Conservation (phyloP, 2,888 invertebrate genomes). For the Galerucella calmariensis region DNA sequence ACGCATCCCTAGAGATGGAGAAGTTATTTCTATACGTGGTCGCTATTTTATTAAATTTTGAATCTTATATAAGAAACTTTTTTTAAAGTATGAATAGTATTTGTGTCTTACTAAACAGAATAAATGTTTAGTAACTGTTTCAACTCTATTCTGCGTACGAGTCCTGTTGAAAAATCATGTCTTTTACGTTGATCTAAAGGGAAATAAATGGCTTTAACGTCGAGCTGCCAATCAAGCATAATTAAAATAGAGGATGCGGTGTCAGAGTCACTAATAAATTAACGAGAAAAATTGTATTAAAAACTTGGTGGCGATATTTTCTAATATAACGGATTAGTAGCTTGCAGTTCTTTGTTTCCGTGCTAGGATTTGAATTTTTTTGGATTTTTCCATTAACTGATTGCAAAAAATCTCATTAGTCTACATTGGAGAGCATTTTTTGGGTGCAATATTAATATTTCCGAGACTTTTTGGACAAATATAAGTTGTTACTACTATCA, state of each 20-base stretch:
- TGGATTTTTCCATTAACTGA: not conserved
- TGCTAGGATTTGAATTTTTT: not conserved
- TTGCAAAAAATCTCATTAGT: not conserved
- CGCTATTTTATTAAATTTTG: not conserved
- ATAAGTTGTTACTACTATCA: not conserved
- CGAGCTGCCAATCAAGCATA: conserved; percentile 11
- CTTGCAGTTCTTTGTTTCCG: not conserved
- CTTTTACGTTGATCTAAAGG: not conserved
- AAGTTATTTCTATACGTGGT: not conserved
- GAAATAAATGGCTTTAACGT: not conserved
- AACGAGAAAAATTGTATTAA: conserved; percentile 10
- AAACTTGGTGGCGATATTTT: not conserved
- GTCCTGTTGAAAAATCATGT: not conserved
- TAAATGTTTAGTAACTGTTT: not conserved
- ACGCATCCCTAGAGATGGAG: not conserved
- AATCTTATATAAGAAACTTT: too few relatives aligned
- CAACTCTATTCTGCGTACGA: not conserved
- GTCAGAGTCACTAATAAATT: conserved; percentile 12
- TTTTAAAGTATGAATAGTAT: too few relatives aligned
- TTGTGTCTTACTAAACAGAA: too few relatives aligned
- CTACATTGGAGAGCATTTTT: not conserved
- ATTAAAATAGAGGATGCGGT: conserved; percentile 16
- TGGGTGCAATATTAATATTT: not conserved
- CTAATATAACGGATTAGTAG: conserved; percentile 5
- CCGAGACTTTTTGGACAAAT: not conserved